Evolutionary conservation across 92 coral and sea anemone genomes (phyloP).

Genomic region (Porites evermanni): DNA sequence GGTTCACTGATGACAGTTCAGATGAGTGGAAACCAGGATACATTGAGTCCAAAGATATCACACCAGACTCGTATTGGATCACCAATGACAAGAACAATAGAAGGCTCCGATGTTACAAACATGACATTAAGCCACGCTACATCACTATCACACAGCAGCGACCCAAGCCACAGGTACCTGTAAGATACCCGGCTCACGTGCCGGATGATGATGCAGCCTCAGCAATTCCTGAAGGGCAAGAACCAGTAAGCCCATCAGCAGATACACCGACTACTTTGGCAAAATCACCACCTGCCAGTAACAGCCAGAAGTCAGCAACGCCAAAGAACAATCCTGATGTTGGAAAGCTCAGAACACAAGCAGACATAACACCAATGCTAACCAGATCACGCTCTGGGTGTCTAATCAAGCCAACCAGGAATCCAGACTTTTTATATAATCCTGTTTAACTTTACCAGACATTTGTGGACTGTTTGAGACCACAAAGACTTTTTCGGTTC

Average conservation of each 20-base stretch:
- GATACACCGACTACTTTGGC: too few relatives aligned
- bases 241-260: too few relatives aligned
- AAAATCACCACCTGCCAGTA: conserved; percentile 24
- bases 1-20: conserved; percentile 67
- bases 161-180: conserved; percentile 20
- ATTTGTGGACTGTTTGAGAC: not conserved
- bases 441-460: not conserved
- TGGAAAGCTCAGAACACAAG: conserved; percentile 25
- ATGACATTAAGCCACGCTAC: conserved; percentile 73
- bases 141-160: conserved; percentile 54
- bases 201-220: conserved; percentile 4
- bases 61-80: conserved; percentile 81
- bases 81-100: conserved; percentile 59
- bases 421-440: conserved; percentile 60
- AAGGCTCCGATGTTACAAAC: conserved; percentile 57
- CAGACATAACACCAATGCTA: conserved; percentile 47
- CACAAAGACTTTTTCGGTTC: not conserved
- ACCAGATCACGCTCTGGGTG: conserved; percentile 62
- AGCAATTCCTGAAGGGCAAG: too few relatives aligned
- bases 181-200: not conserved
- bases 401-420: conserved; percentile 51
- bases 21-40: conserved; percentile 67
- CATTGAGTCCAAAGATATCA: conserved; percentile 51
- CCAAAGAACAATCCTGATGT: conserved; percentile 2
- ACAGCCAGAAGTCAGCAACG: not conserved